phyloP scores from a whole-genome alignment of 2,797 vertebrate species.

The Phrynocephalus forsythii region DNA sequence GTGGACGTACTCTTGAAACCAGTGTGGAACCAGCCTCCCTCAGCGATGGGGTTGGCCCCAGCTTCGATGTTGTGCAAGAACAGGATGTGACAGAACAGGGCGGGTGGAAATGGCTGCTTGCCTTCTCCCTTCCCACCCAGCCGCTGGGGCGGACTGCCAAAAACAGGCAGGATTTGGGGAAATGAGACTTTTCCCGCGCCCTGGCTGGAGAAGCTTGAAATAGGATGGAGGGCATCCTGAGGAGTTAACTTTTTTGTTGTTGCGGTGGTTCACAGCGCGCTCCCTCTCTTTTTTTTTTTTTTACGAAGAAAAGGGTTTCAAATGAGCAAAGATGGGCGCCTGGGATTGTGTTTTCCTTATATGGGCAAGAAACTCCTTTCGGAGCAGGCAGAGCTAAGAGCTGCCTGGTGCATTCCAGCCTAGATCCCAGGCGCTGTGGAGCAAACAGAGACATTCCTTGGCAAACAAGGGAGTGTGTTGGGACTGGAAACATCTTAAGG shows the following conservation, averaged over 20 bases:
- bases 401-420: constrained; percentile 20
- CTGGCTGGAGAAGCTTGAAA: not conserved
- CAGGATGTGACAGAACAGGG: not conserved
- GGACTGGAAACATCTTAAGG: not conserved
- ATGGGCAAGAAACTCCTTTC: constrained; percentile 63
- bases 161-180: not conserved
- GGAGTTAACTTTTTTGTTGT: not conserved
- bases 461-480: not conserved
- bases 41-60: not conserved
- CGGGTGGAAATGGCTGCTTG: not conserved
- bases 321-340: not conserved
- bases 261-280: too few species aligned
- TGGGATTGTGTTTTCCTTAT: constrained; percentile 62
- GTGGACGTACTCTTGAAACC: not conserved
- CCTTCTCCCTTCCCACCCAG: too few species aligned
- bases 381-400: constrained; percentile 46
- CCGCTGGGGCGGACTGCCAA: not conserved
- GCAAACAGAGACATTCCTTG: not conserved
- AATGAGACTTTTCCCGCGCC: not conserved
- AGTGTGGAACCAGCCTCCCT: not conserved
- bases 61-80: not conserved
- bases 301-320: not conserved
- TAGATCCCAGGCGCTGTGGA: not conserved
- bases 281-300: not conserved
- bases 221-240: too few species aligned